Base-by-base conservation (phyloP, 2,888 invertebrate species). In the Creontiades dilutus region DNA sequence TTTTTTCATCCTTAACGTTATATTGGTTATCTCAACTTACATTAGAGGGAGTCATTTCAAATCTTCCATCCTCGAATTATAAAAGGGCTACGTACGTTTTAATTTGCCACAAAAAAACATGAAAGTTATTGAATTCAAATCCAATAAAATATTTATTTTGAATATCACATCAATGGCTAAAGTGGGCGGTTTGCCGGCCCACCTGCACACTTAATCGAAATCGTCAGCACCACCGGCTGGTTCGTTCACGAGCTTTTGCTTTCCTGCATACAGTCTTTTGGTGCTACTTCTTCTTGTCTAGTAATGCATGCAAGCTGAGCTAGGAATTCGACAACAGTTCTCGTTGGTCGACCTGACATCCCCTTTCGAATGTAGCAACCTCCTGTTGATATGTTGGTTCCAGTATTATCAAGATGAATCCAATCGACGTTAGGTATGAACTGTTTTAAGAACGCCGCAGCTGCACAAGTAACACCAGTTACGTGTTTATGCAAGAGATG, bases 331-430 rank as follows among this genome's bases (percentile, higher is more conserved):
- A 96, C 95, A n/a, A 97, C 92, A 0, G 96, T 96, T 87, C 96
- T 93, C 0, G 96, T 96, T 3, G 96, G 96, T 23, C 96, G 94
- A n/a, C 96, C 96, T 47, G 96, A 95, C 96, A 96, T 96, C 27
- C 96, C 96, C 85, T 94, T 93, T 0, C 94, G 93, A 47, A 96
- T 93, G 92, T 96, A 96, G 27, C 52, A 76, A n/a, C 78, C 28
- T 4, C 88, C 88, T 57, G 88, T 88, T 46, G 90, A 55, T 0
- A 95, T 93, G 55, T 96, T 96, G 0, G 97, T 96, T 91, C 96
- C 96, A 91, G 96, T 96, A 0, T 96, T 97, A 93, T 97, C 97
- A 91, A 97, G 94, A 93, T 97, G 97, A 92, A 97, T 93, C 97
- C 97, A 97, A 91, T 95, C 94, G n/a, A 94, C 95, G 92, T 96